phyloP scores from a whole-genome alignment of 2,888 invertebrate genomes.

The Synanthedon tipuliformis region DNA sequence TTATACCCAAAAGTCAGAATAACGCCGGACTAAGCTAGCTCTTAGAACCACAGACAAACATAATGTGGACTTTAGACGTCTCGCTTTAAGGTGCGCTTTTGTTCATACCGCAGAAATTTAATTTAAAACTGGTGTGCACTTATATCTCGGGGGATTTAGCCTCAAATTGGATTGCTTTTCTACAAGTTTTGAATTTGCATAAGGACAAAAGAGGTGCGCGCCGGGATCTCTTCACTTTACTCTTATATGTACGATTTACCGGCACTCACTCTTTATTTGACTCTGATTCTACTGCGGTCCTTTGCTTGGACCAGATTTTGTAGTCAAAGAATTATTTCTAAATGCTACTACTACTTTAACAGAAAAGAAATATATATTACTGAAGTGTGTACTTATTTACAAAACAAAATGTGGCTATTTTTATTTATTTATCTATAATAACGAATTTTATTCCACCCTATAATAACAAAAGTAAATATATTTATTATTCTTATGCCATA shows the following conservation, averaged over 20 bases:
- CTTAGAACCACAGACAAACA: constrained; percentile 8
- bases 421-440: too few species aligned
- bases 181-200: constrained; percentile 59
- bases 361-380: too few species aligned
- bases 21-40: constrained; percentile 21
- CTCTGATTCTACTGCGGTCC: too few species aligned
- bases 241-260: not conserved
- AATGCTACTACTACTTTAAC: too few species aligned
- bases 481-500: too few species aligned
- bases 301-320: too few species aligned
- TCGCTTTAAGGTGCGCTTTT: constrained; percentile 4
- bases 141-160: constrained; percentile 45
- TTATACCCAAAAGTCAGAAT: constrained; percentile 5
- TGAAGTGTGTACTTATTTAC: too few species aligned
- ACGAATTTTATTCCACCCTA: too few species aligned
- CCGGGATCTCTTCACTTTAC: not conserved
- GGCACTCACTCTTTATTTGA: too few species aligned
- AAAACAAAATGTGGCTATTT: too few species aligned
- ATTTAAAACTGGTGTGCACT: constrained; percentile 50
- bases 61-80: constrained; percentile 3
- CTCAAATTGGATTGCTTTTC: constrained; percentile 57
- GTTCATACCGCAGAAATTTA: constrained; percentile 22
- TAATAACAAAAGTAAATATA: too few species aligned
- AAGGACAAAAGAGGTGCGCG: constrained; percentile 23
- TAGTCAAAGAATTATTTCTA: too few species aligned